Base-by-base conservation (phyloP, 2,888 invertebrate genomes). In the Tolmerus cingulatus region DNA sequence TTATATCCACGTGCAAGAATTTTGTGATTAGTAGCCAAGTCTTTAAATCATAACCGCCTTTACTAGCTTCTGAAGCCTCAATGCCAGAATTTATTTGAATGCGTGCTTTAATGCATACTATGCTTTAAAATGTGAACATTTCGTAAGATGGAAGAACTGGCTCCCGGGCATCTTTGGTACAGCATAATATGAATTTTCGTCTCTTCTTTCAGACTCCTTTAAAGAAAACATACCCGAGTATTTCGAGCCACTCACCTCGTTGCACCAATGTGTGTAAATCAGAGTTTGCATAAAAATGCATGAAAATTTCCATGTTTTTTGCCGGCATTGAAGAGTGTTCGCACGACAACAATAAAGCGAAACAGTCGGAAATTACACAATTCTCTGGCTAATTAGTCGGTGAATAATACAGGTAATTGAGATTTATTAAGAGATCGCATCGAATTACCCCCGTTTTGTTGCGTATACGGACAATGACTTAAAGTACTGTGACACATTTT, bases 341-440 rank as follows among this genome's bases (percentile, higher is more conserved):
- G 40, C 78, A 78, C 43, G 78, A 43, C 78, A 78, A 78, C 78
- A 78, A 78, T 78, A 37, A 34, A 40, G 40, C 43, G 78, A 78
- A 40, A 78, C 78, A 40, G 43, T n/a, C 78, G 78, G 78, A 78
- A 78, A 78, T 78, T 78, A 43, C 78, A 78, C 78, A 78, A 78
- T 78, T 40, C 43, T 12, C 43, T 78, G 78, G 43, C 78, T 78
- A 78, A 78, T 78, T 78, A 78, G 78, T 40, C 78, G 78, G 23
- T 43, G 78, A 77, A 77, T 77, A 77, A 40, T 43, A n/a, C 40
- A 78, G 23, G 19, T 78, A 43, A 43, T 43, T 40, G 78, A 78
- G 78, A 78, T 78, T 78, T 78, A 78, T 78, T 78, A 78, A 78
- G 78, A 78, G 78, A 78, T 78, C 78, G 78, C 78, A 78, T 78